phyloP scores from a whole-genome alignment of 2,113 vertebrate genomes.

The Tinamus guttatus region DNA sequence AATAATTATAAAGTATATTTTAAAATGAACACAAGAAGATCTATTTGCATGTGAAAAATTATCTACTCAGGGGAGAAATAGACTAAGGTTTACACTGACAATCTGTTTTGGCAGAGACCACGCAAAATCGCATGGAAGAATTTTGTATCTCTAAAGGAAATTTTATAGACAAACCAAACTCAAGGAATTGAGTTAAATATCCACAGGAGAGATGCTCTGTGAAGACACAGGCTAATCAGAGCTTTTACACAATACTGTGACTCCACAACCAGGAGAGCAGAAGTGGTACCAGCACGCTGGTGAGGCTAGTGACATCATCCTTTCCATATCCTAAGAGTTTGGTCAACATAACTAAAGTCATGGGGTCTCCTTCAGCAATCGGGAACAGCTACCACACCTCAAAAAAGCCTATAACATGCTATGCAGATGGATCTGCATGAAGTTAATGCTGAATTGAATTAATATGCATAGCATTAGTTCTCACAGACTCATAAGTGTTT shows the following conservation, averaged over 20 bases:
- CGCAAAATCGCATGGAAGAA: neutral
- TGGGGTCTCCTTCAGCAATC: slow-evolving; percentile 36
- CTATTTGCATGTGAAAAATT: slow-evolving; percentile 56
- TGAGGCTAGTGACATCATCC: neutral
- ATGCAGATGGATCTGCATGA: slow-evolving; percentile 71
- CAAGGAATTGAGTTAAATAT: slow-evolving; percentile 10
- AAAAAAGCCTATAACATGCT: slow-evolving; percentile 58
- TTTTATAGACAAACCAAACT: slow-evolving; percentile 10
- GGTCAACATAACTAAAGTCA: slow-evolving; percentile 27
- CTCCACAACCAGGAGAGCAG: neutral
- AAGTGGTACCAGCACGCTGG: fast-evolving
- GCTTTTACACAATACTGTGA: neutral
- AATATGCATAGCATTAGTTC: slow-evolving; percentile 73
- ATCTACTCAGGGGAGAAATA: slow-evolving; percentile 20
- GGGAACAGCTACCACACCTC: slow-evolving; percentile 53
- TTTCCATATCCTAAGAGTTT: neutral
- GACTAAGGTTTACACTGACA: slow-evolving; percentile 25
- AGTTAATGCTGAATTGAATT: slow-evolving; percentile 73
- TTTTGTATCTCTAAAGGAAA: slow-evolving; percentile 22
- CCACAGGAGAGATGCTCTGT: neutral
- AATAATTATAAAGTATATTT: slow-evolving; percentile 58
- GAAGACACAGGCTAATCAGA: neutral
- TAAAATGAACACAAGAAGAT: slow-evolving; percentile 29
- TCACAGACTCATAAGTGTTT: slow-evolving; percentile 69
- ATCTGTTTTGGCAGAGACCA: slow-evolving; percentile 36